Conservation (phyloP, 1,140 invertebrate species). For the Thaumatotibia leucotreta region DNA sequence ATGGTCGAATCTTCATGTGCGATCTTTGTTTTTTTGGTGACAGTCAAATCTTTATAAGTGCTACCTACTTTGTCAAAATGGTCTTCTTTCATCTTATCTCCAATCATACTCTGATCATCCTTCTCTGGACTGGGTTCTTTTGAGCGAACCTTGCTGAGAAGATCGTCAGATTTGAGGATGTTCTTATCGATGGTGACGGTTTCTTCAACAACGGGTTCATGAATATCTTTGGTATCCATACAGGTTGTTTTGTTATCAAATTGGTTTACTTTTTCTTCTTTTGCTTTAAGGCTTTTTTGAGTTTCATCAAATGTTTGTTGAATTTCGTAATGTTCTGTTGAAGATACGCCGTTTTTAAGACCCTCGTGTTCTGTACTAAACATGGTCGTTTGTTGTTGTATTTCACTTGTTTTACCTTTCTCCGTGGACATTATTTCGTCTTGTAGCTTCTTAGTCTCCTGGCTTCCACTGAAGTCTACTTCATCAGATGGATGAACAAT, state of each 20-base stretch:
- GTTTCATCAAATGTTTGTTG: background rate
- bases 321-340: background rate
- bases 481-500: background rate
- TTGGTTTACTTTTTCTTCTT: background rate
- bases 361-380: background rate
- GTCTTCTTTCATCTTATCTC: background rate
- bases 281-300: background rate
- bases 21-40: slow-evolving; percentile 17
- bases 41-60: background rate
- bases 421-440: background rate
- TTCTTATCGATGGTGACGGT: slow-evolving; percentile 39
- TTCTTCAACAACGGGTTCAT: slow-evolving; percentile 13
- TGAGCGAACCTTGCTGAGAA: slow-evolving; percentile 54
- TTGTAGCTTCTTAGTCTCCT: background rate
- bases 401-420: background rate
- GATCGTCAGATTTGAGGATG: slow-evolving; percentile 24
- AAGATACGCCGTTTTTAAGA: background rate
- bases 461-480: background rate
- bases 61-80: slow-evolving; percentile 10
- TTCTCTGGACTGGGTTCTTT: slow-evolving; percentile 49
- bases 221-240: background rate
- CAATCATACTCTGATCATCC: slow-evolving; percentile 18
- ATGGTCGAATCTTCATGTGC: background rate
- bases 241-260: background rate
- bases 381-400: background rate